A percentile compares a stretch with the other conserved stretches of the same genome.
Conservation (phyloP, 2,797 vertebrate genomes). For the Knipowitschia caucasica region DNA sequence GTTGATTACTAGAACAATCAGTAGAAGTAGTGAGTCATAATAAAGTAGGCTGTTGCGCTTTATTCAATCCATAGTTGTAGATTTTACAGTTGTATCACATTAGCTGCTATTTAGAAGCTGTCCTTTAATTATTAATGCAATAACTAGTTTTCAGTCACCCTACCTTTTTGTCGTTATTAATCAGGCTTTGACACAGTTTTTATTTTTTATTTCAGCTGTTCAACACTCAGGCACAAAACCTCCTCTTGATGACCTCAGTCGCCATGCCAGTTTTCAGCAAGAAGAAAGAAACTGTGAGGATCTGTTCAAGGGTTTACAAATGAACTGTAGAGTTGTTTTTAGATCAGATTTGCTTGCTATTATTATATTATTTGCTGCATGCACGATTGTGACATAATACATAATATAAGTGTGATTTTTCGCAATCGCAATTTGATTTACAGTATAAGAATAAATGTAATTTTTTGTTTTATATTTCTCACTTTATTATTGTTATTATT, state of each 20-base stretch:
- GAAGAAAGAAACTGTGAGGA: slow-evolving; percentile 92
- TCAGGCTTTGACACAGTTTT: not conserved
- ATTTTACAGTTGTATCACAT: not conserved
- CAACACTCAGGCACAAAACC: slow-evolving; percentile 84
- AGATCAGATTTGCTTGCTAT: too few relatives aligned
- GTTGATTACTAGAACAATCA: not conserved
- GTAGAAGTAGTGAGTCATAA: not conserved
- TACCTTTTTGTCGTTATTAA: not conserved
- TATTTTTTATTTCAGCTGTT: slow-evolving; percentile 76
- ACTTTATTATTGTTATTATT: too few relatives aligned
- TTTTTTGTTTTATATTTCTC: too few relatives aligned
- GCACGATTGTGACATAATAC: too few relatives aligned
- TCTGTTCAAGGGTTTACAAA: not conserved
- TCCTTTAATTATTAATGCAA: not conserved
- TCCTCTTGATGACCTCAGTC: slow-evolving; percentile 90
- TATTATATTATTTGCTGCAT: not conserved
- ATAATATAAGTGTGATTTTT: too few relatives aligned
- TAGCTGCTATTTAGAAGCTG: not conserved
- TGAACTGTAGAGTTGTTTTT: too few relatives aligned
- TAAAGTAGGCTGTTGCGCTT: too few relatives aligned
- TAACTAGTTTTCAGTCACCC: not conserved
- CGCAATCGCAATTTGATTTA: too few relatives aligned
- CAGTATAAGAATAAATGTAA: too few relatives aligned
- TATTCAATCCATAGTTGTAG: too few relatives aligned
- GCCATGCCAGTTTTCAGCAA: slow-evolving; percentile 98